Conservation (phyloP, 2,888 invertebrate species). For the Pristionchus exspectatus region DNA sequence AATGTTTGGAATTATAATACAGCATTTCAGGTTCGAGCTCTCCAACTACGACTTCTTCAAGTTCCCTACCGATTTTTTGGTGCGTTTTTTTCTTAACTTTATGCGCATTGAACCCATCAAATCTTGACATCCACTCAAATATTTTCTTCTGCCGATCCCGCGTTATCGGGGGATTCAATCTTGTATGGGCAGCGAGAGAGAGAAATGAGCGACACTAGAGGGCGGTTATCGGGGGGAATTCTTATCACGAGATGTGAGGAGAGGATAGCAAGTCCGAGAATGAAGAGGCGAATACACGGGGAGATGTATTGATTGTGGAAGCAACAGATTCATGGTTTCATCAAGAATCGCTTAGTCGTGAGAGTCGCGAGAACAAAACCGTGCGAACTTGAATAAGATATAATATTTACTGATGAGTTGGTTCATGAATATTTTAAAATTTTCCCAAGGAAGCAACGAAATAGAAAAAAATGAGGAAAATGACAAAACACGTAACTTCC, state of each 20-base stretch:
- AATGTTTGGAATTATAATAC: neutral
- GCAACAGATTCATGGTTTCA: no score
- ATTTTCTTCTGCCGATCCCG: slow-evolving; percentile 13
- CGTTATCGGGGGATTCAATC: neutral
- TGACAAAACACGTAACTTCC: no score
- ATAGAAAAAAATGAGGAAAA: no score
- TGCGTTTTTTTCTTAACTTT: slow-evolving; percentile 44
- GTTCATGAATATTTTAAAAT: no score
- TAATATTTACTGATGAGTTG: no score
- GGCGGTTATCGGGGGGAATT: slow-evolving; percentile 7
- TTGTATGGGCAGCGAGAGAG: neutral
- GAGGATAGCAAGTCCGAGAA: neutral
- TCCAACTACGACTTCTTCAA: slow-evolving; percentile 72
- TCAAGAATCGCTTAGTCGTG: no score
- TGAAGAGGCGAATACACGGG: neutral
- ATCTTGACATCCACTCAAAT: neutral
- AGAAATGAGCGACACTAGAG: neutral
- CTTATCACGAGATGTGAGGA: neutral
- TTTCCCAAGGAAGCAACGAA: no score
- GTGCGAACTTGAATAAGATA: no score
- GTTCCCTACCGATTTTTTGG: slow-evolving; percentile 77
- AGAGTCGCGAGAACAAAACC: no score
- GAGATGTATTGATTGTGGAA: neutral
- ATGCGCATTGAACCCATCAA: neutral
- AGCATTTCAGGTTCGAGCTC: slow-evolving; percentile 69